Evolutionary conservation across 1,140 invertebrate species (phyloP).

Genomic region (Lasioglossum albipes): DNA sequence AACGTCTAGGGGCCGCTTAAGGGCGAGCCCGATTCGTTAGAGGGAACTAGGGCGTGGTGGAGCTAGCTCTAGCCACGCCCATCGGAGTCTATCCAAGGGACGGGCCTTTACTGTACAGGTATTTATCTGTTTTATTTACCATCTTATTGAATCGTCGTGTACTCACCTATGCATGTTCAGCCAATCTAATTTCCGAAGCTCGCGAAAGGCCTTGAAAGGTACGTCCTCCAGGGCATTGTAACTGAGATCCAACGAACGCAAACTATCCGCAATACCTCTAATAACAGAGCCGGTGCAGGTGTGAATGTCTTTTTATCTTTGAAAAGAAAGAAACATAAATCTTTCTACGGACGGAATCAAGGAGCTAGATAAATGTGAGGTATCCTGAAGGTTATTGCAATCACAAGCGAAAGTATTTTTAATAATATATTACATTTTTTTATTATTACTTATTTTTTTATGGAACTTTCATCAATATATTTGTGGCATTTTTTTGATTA

Average conservation of each 20-base stretch:
- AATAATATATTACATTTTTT: too few species aligned
- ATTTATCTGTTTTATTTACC: too few species aligned
- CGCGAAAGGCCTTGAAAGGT: slow-evolving; percentile 81
- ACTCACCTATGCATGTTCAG: slow-evolving; percentile 83
- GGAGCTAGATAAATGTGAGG: neutral
- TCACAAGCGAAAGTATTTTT: neutral
- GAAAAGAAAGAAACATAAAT: slow-evolving; percentile 7
- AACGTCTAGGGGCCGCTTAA: too few species aligned
- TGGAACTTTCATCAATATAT: too few species aligned
- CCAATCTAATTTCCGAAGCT: slow-evolving; percentile 82
- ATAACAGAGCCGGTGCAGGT: slow-evolving; percentile 50
- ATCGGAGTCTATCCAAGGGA: too few species aligned
- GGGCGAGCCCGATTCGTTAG: too few species aligned
- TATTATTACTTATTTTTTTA: too few species aligned
- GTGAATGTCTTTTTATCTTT: slow-evolving; percentile 2
- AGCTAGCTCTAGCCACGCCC: too few species aligned
- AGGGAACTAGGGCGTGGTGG: too few species aligned
- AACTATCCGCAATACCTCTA: slow-evolving; percentile 80
- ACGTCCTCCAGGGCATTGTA: slow-evolving; percentile 83
- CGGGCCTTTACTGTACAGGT: too few species aligned
- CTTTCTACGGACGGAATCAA: slow-evolving; percentile 5
- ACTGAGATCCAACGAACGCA: slow-evolving; percentile 84
- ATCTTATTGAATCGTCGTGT: too few species aligned
- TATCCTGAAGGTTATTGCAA: neutral
- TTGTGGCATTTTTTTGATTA: too few species aligned